Conservation (phyloP, 1,140 invertebrate species). For the Eufriesea mexicana region DNA sequence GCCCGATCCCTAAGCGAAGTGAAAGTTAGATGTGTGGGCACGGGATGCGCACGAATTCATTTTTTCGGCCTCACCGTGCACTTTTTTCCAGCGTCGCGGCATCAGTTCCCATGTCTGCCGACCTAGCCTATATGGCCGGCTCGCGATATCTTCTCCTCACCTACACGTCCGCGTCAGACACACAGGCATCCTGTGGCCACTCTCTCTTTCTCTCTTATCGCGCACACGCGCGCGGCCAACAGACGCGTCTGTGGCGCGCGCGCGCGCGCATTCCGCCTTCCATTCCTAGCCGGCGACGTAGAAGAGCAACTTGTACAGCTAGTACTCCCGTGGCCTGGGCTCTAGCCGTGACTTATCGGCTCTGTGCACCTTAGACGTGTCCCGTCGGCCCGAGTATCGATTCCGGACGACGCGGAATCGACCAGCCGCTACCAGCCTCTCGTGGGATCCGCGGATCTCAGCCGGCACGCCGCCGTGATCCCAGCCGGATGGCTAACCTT, state of each 20-base stretch:
- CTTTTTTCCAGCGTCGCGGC: conserved; percentile 71
- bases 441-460: conserved; percentile 34
- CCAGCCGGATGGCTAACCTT: conserved; percentile 19
- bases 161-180: conserved; percentile 46
- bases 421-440: conserved; percentile 50
- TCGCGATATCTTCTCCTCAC: conserved; percentile 70
- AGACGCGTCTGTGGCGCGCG: background rate
- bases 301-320: conserved; percentile 61
- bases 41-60: conserved; percentile 83
- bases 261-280: conserved; percentile 15
- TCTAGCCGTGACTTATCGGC: conserved; percentile 75
- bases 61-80: conserved; percentile 81
- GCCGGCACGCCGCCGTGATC: background rate
- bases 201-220: conserved; percentile 28
- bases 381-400: conserved; percentile 61
- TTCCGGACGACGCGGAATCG: conserved; percentile 62
- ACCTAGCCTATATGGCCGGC: conserved; percentile 78
- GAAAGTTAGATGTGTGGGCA: conserved; percentile 83
- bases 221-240: background rate
- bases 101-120: conserved; percentile 79
- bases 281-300: conserved; percentile 46
- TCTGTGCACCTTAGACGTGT: conserved; percentile 71
- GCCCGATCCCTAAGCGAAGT: conserved; percentile 80
- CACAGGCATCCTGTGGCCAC: conserved; percentile 38
- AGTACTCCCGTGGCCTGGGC: conserved; percentile 62